These are phyloP conservation scores for Tragelaphus eurycerus DNA, from an alignment of 2,797 vertebrate species.

Conservation along the genomic window DNA sequence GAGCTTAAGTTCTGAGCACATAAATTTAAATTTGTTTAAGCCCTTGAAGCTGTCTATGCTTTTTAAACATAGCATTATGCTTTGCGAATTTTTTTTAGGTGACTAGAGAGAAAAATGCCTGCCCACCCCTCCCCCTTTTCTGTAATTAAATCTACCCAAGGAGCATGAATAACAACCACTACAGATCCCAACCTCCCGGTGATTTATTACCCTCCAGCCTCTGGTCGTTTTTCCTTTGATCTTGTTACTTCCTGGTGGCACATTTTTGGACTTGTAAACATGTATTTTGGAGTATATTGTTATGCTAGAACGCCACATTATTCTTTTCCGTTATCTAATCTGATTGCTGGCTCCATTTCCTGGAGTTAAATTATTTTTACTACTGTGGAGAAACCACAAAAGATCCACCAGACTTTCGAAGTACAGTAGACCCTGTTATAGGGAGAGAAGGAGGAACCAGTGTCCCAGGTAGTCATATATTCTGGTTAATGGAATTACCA, in stretches of 20 bases:
- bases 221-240: background rate
- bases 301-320: background rate
- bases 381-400: background rate
- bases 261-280: background rate
- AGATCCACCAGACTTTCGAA: background rate
- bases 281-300: background rate
- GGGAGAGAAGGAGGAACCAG: background rate
- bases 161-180: background rate
- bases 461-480: background rate
- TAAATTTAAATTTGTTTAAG: background rate
- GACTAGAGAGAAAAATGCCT: background rate
- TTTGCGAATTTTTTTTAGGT: background rate
- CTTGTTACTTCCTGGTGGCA: background rate
- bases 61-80: background rate
- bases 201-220: background rate
- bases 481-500: background rate
- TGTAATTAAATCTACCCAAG: background rate
- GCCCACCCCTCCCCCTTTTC: background rate
- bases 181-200: background rate
- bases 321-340: background rate
- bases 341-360: background rate
- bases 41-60: background rate
- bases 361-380: conserved; percentile 16
- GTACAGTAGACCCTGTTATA: background rate
- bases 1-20: background rate